phyloP scores from a whole-genome alignment of 1,140 invertebrate genomes.

The Muscidifurax raptorellus region DNA sequence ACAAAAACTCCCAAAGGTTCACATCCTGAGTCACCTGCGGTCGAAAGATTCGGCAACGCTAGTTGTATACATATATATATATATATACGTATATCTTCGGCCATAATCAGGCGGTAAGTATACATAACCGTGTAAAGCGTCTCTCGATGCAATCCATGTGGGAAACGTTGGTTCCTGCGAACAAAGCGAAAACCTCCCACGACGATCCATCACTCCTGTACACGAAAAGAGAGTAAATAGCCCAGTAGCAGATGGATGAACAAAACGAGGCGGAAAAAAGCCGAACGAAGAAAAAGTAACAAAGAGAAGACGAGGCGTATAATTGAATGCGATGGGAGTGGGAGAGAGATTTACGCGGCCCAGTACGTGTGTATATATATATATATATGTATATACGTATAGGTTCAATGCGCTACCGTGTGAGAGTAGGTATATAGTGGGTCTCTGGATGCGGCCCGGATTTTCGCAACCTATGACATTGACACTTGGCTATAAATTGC shows the following conservation, averaged over 20 bases:
- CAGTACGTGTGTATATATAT: too few relatives aligned
- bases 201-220: background rate
- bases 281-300: background rate
- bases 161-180: background rate
- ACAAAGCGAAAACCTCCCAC: background rate
- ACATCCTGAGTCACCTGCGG: background rate
- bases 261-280: background rate
- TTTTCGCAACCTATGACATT: constrained; percentile 13
- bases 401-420: background rate
- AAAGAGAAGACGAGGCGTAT: background rate
- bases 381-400: background rate
- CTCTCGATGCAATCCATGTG: background rate
- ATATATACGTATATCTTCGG: too few relatives aligned
- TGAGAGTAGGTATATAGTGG: background rate
- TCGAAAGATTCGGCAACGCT: background rate
- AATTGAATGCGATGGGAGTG: background rate
- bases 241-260: background rate
- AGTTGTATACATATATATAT: too few relatives aligned
- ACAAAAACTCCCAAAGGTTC: too few relatives aligned
- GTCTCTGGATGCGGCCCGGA: background rate
- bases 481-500: constrained; percentile 24
- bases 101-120: background rate
- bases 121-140: background rate
- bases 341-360: background rate
- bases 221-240: background rate